Conservation (phyloP, 1,140 invertebrate species). For the Pseudoatta argentina region DNA sequence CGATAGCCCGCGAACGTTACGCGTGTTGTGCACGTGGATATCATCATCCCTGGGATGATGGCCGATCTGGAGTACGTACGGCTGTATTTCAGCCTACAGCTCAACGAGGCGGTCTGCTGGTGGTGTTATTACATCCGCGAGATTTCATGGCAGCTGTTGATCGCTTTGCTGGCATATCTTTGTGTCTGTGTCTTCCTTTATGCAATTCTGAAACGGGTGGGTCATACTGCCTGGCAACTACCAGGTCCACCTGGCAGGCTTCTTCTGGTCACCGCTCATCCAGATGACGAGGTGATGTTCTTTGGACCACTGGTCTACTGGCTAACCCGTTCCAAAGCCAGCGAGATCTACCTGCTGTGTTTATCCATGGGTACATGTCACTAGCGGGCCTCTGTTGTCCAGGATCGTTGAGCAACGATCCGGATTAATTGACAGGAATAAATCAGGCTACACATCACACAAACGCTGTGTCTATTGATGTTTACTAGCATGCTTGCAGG, state of each 20-base stretch:
- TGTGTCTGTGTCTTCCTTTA: slow-evolving; percentile 83
- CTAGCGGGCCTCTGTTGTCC: neutral
- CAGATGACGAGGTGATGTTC: slow-evolving; percentile 99
- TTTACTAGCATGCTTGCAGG: slow-evolving; percentile 87
- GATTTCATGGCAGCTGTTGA: slow-evolving; percentile 83
- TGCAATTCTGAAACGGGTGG: slow-evolving; percentile 80
- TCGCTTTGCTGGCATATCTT: slow-evolving; percentile 81
- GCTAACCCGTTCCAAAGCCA: slow-evolving; percentile 88
- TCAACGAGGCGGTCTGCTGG: slow-evolving; percentile 80
- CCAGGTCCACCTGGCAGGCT: slow-evolving; percentile 87
- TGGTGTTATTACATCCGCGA: slow-evolving; percentile 84
- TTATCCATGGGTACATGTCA: slow-evolving; percentile 91
- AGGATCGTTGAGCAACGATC: slow-evolving; percentile 13
- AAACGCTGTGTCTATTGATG: slow-evolving; percentile 43
- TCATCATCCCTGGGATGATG: slow-evolving; percentile 42
- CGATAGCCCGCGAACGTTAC: slow-evolving; percentile 26
- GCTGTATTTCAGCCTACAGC: slow-evolving; percentile 69
- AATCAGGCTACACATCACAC: slow-evolving; percentile 24
- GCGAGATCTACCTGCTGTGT: slow-evolving; percentile 93
- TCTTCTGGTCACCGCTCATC: slow-evolving; percentile 96
- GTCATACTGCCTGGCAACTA: slow-evolving; percentile 83
- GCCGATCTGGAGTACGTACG: slow-evolving; percentile 63
- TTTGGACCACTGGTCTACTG: slow-evolving; percentile 96
- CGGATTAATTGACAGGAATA: neutral
- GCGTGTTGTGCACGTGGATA: neutral